phyloP scores from a whole-genome alignment of 2,113 vertebrate species.

The Talpa occidentalis region DNA sequence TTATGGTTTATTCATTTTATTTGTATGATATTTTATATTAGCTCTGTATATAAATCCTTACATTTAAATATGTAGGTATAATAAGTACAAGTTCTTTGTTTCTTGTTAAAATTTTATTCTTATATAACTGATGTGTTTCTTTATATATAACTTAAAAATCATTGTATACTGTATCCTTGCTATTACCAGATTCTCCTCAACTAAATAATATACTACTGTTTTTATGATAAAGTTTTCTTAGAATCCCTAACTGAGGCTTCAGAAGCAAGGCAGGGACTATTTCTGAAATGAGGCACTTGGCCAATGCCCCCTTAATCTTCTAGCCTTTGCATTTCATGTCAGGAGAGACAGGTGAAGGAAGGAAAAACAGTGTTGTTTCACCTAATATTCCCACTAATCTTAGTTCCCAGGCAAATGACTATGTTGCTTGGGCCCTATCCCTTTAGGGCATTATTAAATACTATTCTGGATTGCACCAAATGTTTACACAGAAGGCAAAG shows the following conservation, averaged over 20 bases:
- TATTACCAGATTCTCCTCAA: background rate
- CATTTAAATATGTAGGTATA: background rate
- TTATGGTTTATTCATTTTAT: background rate
- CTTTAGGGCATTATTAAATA: conserved; percentile 85
- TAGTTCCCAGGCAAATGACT: conserved; percentile 81
- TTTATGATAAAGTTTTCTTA: background rate
- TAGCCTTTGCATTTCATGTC: conserved; percentile 74
- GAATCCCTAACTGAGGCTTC: conserved; percentile 37
- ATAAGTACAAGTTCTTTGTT: conserved; percentile 18
- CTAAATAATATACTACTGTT: background rate
- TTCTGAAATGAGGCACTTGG: conserved; percentile 63
- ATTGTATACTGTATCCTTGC: background rate
- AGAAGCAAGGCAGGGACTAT: conserved; percentile 31
- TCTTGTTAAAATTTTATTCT: conserved; percentile 14
- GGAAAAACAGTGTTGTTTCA: conserved; percentile 59
- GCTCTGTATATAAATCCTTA: background rate
- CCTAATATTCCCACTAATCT: conserved; percentile 74
- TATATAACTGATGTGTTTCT: background rate
- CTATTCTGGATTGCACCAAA: conserved; percentile 86
- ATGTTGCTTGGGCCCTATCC: conserved; percentile 76
- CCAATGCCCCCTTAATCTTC: background rate
- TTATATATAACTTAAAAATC: background rate
- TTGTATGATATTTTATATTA: conserved; percentile 46
- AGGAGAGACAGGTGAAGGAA: conserved; percentile 86
- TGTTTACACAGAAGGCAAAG: conserved; percentile 84